Evolutionary conservation across 1,140 invertebrate genomes (phyloP), one percentile per base, ranked within the genome.

Genomic region (Trichomalopsis sarcophagae): DNA sequence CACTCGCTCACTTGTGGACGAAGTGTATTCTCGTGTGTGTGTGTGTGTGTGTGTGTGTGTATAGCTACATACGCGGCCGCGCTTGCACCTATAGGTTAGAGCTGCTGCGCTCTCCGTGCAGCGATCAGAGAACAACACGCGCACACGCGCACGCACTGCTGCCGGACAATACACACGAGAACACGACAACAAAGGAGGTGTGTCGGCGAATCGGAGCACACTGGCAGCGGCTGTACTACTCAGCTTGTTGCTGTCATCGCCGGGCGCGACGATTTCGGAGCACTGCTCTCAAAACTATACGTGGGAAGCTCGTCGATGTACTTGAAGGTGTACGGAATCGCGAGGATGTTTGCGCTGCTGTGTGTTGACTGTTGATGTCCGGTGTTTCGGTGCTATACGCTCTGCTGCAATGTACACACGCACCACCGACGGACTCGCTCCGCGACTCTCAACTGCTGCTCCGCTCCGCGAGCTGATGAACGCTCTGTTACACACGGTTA

Each of bases 1-100:
- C 55, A n/a, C 55, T 62, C 84, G 68, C 78, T 62, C 17, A 62
- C 55, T 62, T 62, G 55, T 62, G 78, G 87, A 44, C 9, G 9
- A 9, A 44, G 13, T n/a, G 2, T 66, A 3, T 66, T 6, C 11
- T n/a, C n/a, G n/a, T n/a, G 2, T 14, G 9, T 13, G 27, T 71
- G 21, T 13, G 9, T 13, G 11, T 69, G n/a, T 13, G 23, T 71
- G 23, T 71, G 14, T 21, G 14, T 71, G 11, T n/a, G 27, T 36
- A 36, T 36, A 36, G 33, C 3, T 50, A 10, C 9, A 44, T 50
- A 50, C 13, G 47, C 13, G 0, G 47, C 47, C 55, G 1, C 21
- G 6, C 21, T 1, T 62, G 21, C 17, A 62, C 40, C 40, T 62
- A 62, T n/a, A 62, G 55, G 55, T 62, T 62, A 62, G 55, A 62